Evolutionary conservation across 2,888 invertebrate genomes (phyloP).

Genomic region (Pemphredon lugubris): DNA sequence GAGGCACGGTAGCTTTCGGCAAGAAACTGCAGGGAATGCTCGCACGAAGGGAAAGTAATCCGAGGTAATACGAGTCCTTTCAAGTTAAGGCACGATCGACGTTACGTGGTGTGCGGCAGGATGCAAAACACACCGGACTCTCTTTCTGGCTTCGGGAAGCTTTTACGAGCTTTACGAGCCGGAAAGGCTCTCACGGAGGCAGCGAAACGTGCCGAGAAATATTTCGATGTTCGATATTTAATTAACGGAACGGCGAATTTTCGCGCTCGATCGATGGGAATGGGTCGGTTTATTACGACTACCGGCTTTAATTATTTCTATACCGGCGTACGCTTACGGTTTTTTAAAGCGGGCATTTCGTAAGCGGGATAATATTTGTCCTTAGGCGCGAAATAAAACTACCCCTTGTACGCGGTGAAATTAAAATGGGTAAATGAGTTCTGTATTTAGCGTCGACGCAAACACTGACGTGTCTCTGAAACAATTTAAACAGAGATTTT

Average conservation of each 20-base stretch:
- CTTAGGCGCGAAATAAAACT: too few relatives aligned
- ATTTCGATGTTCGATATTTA: slow-evolving; percentile 24
- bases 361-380: too few relatives aligned
- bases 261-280: neutral
- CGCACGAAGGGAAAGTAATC: slow-evolving; percentile 20
- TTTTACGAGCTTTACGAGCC: slow-evolving; percentile 15
- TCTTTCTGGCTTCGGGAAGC: slow-evolving; percentile 1
- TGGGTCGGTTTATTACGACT: neutral
- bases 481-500: too few relatives aligned
- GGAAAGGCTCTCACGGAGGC: slow-evolving; percentile 1
- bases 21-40: slow-evolving; percentile 5
- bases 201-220: slow-evolving; percentile 33
- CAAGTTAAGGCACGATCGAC: slow-evolving; percentile 38
- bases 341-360: too few relatives aligned
- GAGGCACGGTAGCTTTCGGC: neutral
- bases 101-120: slow-evolving; percentile 10
- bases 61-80: slow-evolving; percentile 26
- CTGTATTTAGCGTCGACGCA: too few relatives aligned
- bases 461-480: too few relatives aligned
- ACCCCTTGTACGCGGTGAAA: too few relatives aligned
- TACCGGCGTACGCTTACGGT: too few relatives aligned
- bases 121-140: slow-evolving; percentile 31
- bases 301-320: neutral
- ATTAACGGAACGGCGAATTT: slow-evolving; percentile 12
- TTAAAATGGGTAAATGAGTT: too few relatives aligned